phyloP scores from a whole-genome alignment of 2,888 invertebrate genomes.

The Brachynemurus nebulosus region DNA sequence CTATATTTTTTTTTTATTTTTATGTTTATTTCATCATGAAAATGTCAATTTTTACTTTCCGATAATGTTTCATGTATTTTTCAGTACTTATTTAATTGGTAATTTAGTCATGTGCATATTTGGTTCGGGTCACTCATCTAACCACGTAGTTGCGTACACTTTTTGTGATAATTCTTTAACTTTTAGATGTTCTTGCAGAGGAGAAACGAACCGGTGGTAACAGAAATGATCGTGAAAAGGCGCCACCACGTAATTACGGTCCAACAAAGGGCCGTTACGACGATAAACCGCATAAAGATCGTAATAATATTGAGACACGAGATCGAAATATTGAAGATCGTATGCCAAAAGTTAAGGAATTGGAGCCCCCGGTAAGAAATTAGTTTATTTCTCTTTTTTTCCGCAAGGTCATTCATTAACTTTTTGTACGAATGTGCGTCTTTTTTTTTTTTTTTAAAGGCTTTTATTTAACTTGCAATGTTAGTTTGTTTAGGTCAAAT shows the following conservation, averaged over 20 bases:
- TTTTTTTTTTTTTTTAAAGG: too few species aligned
- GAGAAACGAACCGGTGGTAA: neutral
- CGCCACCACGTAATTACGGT: neutral
- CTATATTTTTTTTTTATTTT: too few species aligned
- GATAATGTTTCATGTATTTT: too few species aligned
- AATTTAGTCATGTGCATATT: too few species aligned
- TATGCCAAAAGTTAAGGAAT: slow-evolving; percentile 61
- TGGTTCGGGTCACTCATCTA: too few species aligned
- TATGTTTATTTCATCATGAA: too few species aligned
- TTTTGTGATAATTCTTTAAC: neutral
- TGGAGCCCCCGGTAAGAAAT: slow-evolving; percentile 52
- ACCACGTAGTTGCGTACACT: neutral
- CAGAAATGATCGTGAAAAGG: neutral
- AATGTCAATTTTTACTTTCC: too few species aligned
- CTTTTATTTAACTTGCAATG: too few species aligned
- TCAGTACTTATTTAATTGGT: too few species aligned
- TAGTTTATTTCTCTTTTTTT: neutral
- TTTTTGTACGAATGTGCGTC: too few species aligned
- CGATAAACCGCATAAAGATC: slow-evolving; percentile 1
- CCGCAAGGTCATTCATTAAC: too few species aligned
- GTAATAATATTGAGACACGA: slow-evolving; percentile 15
- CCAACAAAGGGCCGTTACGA: neutral
- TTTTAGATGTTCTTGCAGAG: neutral
- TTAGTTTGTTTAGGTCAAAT: too few species aligned
- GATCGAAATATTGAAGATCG: slow-evolving; percentile 30